phyloP scores from a whole-genome alignment of 2,113 vertebrate species.

The Chelonoidis abingdonii region DNA sequence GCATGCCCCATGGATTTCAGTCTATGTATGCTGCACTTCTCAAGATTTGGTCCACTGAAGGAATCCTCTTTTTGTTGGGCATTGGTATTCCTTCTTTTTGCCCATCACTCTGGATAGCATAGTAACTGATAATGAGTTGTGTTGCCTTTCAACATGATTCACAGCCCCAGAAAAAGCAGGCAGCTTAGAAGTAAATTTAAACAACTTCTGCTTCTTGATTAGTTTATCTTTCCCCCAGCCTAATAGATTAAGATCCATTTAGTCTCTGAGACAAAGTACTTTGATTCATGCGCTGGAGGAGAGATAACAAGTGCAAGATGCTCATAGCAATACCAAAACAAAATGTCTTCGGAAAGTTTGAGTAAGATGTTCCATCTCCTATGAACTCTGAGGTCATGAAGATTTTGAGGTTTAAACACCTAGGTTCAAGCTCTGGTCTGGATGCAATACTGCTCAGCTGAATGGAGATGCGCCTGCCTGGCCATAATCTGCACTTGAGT shows the following conservation, averaged over 20 bases:
- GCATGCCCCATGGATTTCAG: not conserved
- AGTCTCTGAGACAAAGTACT: not conserved
- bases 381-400: not conserved
- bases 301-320: not conserved
- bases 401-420: not conserved
- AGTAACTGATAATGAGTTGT: not conserved
- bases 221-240: not conserved
- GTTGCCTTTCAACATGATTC: not conserved
- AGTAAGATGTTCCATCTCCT: not conserved
- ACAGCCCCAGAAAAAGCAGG: not conserved
- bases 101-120: not conserved
- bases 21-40: not conserved
- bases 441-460: not conserved
- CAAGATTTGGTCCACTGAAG: not conserved
- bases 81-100: not conserved
- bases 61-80: not conserved
- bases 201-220: not conserved
- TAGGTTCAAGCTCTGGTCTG: not conserved
- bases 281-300: not conserved
- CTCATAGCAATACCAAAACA: not conserved
- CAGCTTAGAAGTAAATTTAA: not conserved
- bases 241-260: not conserved
- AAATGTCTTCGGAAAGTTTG: not conserved
- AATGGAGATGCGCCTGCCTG: not conserved
- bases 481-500: not conserved